Conservation (phyloP, 2,888 invertebrate genomes). For the Acleris cristana region DNA sequence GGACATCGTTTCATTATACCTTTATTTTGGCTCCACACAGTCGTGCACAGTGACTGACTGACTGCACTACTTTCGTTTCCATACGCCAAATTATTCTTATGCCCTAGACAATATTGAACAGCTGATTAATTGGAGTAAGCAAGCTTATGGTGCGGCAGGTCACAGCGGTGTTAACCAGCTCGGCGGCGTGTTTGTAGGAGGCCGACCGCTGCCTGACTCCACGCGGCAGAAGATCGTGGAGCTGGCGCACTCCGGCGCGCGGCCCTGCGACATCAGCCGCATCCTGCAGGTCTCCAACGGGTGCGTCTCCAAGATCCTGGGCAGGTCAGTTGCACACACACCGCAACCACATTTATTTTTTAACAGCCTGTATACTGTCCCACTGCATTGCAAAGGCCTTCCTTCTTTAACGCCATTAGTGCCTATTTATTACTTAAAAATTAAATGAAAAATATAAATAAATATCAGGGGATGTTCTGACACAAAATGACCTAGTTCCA, state of each 20-base stretch:
- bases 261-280: slow-evolving; percentile 99
- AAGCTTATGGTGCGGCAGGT: slow-evolving; percentile 87
- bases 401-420: too few species aligned
- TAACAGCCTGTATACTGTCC: too few species aligned
- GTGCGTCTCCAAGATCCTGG: slow-evolving; percentile 99
- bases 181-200: slow-evolving; percentile 99
- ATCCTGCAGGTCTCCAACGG: slow-evolving; percentile 99
- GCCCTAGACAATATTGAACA: slow-evolving; percentile 29
- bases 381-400: too few species aligned
- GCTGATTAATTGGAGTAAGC: slow-evolving; percentile 81
- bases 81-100: slow-evolving; percentile 13
- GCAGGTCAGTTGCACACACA: slow-evolving; percentile 87
- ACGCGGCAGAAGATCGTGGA: slow-evolving; percentile 99
- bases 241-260: slow-evolving; percentile 97
- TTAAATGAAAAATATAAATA: too few species aligned
- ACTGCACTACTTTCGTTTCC: slow-evolving; percentile 5
- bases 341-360: background rate
- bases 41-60: too few species aligned
- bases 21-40: too few species aligned
- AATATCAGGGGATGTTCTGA: too few species aligned
- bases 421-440: too few species aligned
- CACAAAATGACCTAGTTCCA: too few species aligned
- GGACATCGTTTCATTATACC: too few species aligned
- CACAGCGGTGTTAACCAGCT: slow-evolving; percentile 99
- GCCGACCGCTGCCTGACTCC: slow-evolving; percentile 98